These are phyloP conservation scores for Heliconius ismenius DNA, from an alignment of 2,888 invertebrate genomes.

Conservation along the genomic window DNA sequence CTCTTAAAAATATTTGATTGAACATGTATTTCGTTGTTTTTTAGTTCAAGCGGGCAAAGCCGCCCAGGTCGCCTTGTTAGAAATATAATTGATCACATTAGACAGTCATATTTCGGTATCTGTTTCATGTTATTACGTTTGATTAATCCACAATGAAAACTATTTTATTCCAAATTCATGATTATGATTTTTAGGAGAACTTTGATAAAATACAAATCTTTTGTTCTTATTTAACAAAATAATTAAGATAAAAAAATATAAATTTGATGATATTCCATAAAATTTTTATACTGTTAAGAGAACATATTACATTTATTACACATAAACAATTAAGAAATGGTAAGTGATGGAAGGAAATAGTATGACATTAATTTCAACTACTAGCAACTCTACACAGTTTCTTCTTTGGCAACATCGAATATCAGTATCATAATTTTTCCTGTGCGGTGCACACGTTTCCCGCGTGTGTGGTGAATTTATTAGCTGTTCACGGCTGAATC, in stretches of 20 bases:
- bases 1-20: too few species aligned
- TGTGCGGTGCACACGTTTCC: conserved; percentile 78
- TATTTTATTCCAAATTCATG: neutral
- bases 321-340: neutral
- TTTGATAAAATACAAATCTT: neutral
- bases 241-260: too few species aligned
- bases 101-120: neutral
- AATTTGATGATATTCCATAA: neutral
- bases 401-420: conserved; percentile 31
- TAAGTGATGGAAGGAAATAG: neutral
- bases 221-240: too few species aligned
- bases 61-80: too few species aligned
- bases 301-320: neutral
- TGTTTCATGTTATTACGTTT: neutral
- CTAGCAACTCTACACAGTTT: conserved; percentile 28
- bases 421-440: conserved; percentile 66
- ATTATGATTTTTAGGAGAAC: neutral
- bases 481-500: conserved; percentile 83
- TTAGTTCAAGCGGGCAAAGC: too few species aligned
- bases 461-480: conserved; percentile 77
- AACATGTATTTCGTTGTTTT: too few species aligned
- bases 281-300: neutral
- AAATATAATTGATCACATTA: neutral
- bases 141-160: neutral
- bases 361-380: neutral